Percentiles rank a stretch among this genome's conserved stretches.
These are phyloP conservation scores for Pterobdella sp. DNA, from an alignment of 2,888 invertebrate genomes.

Conservation along the genomic window DNA sequence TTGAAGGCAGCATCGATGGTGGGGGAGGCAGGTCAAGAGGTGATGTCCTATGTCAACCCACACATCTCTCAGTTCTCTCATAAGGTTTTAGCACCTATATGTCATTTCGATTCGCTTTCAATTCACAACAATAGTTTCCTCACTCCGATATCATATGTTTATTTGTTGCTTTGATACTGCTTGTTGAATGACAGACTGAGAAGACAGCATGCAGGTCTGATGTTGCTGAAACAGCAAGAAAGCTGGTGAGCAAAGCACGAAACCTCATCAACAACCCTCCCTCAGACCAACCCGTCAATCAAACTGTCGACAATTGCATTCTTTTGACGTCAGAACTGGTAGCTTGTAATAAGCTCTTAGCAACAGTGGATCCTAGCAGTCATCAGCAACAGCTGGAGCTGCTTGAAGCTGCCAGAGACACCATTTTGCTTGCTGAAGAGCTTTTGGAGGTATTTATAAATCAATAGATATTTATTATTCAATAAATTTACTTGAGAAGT, in stretches of 20 bases:
- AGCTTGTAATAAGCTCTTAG: conserved; percentile 79
- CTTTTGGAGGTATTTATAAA: neutral
- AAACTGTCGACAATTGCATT: conserved; percentile 60
- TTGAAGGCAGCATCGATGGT: conserved; percentile 81
- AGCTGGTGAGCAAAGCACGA: neutral
- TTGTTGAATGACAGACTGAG: too few relatives aligned
- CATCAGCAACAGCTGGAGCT: conserved; percentile 61
- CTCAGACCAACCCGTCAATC: neutral
- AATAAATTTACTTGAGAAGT: neutral
- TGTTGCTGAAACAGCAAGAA: neutral
- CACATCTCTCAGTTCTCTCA: too few relatives aligned
- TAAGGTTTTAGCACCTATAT: too few relatives aligned
- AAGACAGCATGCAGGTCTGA: neutral
- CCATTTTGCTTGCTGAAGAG: neutral
- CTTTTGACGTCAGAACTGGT: conserved; percentile 93
- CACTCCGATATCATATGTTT: neutral
- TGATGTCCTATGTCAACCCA: conserved; percentile 67
- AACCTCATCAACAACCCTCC: neutral
- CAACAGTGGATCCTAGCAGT: conserved; percentile 57
- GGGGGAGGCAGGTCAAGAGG: conserved; percentile 89
- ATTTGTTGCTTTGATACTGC: neutral
- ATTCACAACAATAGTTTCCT: too few relatives aligned
- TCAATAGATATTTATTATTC: neutral
- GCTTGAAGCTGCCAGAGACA: neutral
- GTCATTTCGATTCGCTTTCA: too few relatives aligned